These are phyloP conservation scores for Rhinichthys klamathensis DNA, from an alignment of 2,113 vertebrate species.

Conservation along the genomic window DNA sequence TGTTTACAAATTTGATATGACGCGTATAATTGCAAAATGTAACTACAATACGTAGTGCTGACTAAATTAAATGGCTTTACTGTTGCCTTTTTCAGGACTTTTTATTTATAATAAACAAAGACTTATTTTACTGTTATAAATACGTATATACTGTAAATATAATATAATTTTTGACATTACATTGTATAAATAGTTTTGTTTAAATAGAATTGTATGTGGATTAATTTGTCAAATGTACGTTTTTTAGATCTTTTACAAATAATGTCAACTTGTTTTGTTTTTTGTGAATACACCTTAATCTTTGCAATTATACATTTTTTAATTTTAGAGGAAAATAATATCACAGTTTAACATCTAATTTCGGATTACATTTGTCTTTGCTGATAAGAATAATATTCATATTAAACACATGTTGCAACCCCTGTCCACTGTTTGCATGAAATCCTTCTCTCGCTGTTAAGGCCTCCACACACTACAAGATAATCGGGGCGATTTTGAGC, in stretches of 20 bases:
- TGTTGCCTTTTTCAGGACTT: not conserved
- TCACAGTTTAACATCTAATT: not conserved
- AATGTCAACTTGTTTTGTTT: not conserved
- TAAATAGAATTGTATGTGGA: not conserved
- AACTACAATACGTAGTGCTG: not conserved
- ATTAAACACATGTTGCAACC: not conserved
- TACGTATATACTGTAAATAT: not conserved
- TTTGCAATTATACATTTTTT: not conserved
- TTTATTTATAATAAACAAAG: slow-evolving; percentile 1
- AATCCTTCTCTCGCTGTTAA: not conserved
- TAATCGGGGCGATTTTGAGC: no score
- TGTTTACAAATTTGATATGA: not conserved
- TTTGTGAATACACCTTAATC: not conserved
- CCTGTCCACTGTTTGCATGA: not conserved
- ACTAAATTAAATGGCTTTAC: not conserved
- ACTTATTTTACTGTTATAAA: not conserved
- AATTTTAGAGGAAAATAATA: not conserved
- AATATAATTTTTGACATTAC: not conserved
- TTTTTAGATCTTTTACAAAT: not conserved
- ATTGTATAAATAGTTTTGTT: slow-evolving; percentile 9
- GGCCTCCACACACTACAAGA: no score
- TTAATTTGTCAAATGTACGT: not conserved
- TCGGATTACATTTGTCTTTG: not conserved
- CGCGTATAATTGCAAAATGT: not conserved
- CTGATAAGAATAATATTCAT: not conserved